A percentile compares a stretch with the other conserved stretches of the same genome.
phyloP scores from a whole-genome alignment of 2,113 vertebrate genomes.

The Lepus europaeus region DNA sequence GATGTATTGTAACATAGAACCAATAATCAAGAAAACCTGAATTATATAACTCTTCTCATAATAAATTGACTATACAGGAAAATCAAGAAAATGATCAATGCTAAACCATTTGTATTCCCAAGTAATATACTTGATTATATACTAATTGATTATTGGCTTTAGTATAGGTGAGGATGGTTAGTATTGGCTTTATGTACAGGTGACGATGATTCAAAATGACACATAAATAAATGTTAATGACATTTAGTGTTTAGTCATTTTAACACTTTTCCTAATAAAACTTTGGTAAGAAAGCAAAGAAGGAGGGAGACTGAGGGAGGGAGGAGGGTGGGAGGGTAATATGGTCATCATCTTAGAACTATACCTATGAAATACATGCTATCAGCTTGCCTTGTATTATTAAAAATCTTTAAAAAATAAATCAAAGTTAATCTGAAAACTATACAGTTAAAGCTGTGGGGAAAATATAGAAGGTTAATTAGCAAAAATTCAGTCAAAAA shows the following conservation, averaged over 20 bases:
- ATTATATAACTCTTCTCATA: neutral
- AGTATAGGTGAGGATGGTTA: too few species aligned
- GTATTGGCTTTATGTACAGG: too few species aligned
- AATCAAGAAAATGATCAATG: neutral
- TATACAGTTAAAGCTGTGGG: neutral
- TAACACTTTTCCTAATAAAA: neutral
- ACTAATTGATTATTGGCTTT: too few species aligned
- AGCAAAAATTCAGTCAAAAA: neutral
- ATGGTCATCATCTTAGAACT: too few species aligned
- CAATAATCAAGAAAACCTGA: neutral
- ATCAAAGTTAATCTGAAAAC: too few species aligned
- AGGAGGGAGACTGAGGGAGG: too few species aligned
- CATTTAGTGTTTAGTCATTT: constrained; percentile 13
- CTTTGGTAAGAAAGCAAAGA: too few species aligned
- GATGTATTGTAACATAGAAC: neutral
- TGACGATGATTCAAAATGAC: neutral
- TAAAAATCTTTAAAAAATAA: too few species aligned
- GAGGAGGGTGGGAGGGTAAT: too few species aligned
- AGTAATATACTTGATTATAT: neutral
- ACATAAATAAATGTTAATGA: neutral
- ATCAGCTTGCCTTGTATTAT: too few species aligned
- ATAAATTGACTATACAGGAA: neutral
- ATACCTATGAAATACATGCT: too few species aligned
- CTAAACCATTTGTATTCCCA: neutral
- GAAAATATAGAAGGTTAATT: neutral